These are phyloP conservation scores for Xenopus tropicalis DNA, from an alignment of 2,113 vertebrate species.

Conservation along the genomic window UCB_Xtro_10.0 CM004451.2:71613501-71614000, in stretches of 20 bases:
- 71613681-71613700: too few relatives aligned
- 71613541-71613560: conserved; percentile 17
- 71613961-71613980: conserved; percentile 7
- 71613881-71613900: not conserved
- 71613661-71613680: too few relatives aligned
- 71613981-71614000: conserved; percentile 13
- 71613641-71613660: conserved; percentile 2
- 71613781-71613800: too few relatives aligned
- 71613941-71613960: conserved; percentile 14
- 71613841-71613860: not conserved
- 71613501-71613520: conserved; percentile 30
- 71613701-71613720: too few relatives aligned
- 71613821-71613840: not conserved
- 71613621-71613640: conserved; percentile 10
- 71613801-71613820: too few relatives aligned
- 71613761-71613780: too few relatives aligned
- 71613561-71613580: conserved; percentile 3
- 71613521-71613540: conserved; percentile 10
- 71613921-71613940: conserved; percentile 11
- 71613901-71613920: not conserved
- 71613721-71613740: too few relatives aligned
- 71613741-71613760: too few relatives aligned
- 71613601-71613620: conserved; percentile 12
- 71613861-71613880: conserved; percentile 13
- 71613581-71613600: conserved; percentile 11